These are phyloP conservation scores for Amazona vittata DNA, from an alignment of 2,113 vertebrate species.

Conservation along the genomic window DNA sequence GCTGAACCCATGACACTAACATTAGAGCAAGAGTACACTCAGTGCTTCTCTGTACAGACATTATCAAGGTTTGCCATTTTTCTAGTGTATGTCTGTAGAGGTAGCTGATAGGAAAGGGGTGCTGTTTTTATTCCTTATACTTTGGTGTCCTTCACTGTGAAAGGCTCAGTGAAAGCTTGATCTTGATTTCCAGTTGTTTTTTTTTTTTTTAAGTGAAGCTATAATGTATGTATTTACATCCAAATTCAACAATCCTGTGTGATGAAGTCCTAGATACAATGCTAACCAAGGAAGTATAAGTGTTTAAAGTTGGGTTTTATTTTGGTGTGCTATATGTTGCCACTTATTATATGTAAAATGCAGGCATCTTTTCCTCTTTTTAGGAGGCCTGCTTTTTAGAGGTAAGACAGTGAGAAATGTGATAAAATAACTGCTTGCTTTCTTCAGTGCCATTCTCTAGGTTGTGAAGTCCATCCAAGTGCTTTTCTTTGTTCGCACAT, in stretches of 20 bases:
- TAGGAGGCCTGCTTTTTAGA: neutral
- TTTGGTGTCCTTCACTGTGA: neutral
- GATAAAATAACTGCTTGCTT: neutral
- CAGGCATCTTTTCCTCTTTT: neutral
- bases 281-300: neutral
- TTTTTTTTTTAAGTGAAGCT: neutral
- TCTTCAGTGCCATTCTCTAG: neutral
- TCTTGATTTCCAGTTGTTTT: neutral
- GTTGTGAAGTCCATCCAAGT: neutral
- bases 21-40: neutral
- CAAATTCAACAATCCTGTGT: neutral
- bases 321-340: neutral
- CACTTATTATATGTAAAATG: neutral
- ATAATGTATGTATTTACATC: neutral
- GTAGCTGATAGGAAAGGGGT: neutral
- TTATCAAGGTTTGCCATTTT: neutral
- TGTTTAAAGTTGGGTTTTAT: neutral
- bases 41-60: neutral
- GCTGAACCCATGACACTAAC: neutral
- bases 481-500: neutral
- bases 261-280: neutral
- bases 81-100: fast-evolving
- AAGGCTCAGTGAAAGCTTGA: neutral
- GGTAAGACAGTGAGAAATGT: neutral
- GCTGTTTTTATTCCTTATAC: neutral